These are phyloP conservation scores for Labeo rohita DNA, from an alignment of 2,113 vertebrate species.

Conservation along the genomic window DNA sequence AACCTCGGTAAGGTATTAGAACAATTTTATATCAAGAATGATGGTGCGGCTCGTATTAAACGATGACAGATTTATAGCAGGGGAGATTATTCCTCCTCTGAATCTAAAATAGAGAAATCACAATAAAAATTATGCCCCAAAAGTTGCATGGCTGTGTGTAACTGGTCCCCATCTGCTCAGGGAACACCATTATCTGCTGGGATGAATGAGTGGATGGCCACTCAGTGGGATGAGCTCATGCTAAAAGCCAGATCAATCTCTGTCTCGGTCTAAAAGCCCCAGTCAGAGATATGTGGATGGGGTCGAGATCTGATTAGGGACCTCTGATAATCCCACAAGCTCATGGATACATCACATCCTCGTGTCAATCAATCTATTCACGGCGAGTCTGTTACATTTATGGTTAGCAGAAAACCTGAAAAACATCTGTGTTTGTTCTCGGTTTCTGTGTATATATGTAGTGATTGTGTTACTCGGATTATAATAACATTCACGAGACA, in stretches of 20 bases:
- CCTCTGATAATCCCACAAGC: constrained; percentile 43
- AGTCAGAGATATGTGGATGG: constrained; percentile 14
- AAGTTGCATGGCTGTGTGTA: constrained; percentile 21
- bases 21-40: neutral
- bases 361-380: constrained; percentile 27
- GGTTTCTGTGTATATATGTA: neutral
- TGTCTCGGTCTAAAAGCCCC: constrained; percentile 46
- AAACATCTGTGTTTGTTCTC: neutral
- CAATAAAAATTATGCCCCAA: neutral
- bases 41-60: neutral
- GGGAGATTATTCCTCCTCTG: neutral
- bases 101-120: neutral
- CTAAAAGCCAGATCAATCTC: constrained; percentile 64
- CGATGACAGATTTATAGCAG: neutral
- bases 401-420: constrained; percentile 4
- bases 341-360: constrained; percentile 27
- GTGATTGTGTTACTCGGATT: neutral
- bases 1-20: neutral
- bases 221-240: constrained; percentile 60
- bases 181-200: constrained; percentile 28
- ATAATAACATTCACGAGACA: neutral
- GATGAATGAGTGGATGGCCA: constrained; percentile 27
- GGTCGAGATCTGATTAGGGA: constrained; percentile 49
- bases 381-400: neutral
- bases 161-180: constrained; percentile 51